Evolutionary conservation across 92 coral and sea anemone species (phyloP).

Genomic region (Paragorgia papillata): DNA sequence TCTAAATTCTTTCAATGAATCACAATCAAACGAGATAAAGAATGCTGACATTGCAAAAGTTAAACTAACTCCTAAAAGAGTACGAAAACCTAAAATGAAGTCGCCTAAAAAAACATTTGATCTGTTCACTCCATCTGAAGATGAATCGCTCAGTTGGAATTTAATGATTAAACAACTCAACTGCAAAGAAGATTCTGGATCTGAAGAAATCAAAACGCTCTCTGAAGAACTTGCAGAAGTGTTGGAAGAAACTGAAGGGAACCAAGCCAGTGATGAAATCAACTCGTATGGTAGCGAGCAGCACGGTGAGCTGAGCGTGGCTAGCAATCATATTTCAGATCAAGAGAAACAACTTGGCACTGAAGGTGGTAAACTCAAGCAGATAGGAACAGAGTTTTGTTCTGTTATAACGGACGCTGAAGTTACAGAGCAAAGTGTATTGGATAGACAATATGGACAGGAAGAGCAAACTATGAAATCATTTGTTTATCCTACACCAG

Average conservation of each 20-base stretch:
- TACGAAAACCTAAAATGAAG: slow-evolving; percentile 13
- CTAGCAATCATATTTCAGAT: neutral
- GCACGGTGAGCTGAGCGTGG: neutral
- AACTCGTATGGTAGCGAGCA: neutral
- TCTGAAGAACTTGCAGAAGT: neutral
- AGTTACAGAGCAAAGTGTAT: neutral
- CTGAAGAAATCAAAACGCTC: neutral
- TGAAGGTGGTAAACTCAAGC: neutral
- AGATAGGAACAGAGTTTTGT: neutral
- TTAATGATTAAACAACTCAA: neutral
- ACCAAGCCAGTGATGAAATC: neutral
- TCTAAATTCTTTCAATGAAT: neutral
- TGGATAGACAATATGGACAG: neutral
- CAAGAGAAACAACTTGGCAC: neutral
- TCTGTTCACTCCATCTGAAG: neutral
- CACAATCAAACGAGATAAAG: neutral
- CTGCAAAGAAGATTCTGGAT: neutral
- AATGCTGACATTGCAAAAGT: neutral
- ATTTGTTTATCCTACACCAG: neutral
- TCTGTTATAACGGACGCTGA: neutral
- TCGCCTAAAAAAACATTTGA: neutral
- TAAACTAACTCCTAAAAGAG: neutral
- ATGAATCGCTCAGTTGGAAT: neutral
- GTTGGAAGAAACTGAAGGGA: neutral
- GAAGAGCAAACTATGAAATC: slow-evolving; percentile 2